Conservation (phyloP, 2,888 invertebrate genomes). For the Pteria penguin region DNA sequence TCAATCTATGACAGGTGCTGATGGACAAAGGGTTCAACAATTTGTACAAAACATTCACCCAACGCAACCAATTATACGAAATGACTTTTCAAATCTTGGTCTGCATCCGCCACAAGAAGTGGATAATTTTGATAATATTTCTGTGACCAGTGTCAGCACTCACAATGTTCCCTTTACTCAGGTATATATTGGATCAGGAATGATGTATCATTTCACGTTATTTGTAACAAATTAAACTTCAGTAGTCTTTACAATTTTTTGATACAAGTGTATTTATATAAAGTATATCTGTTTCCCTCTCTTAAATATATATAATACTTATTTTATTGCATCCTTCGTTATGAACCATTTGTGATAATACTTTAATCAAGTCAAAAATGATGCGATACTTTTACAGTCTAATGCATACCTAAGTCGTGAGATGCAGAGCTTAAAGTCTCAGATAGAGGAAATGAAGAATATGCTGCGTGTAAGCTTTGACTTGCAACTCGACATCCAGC, state of each 20-base stretch:
- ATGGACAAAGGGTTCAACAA: conserved; percentile 73
- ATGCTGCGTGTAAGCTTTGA: conserved; percentile 78
- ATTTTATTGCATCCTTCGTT: too few relatives aligned
- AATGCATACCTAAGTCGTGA: conserved; percentile 72
- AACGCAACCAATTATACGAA: conserved; percentile 60
- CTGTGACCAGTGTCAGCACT: conserved; percentile 77
- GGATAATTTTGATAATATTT: conserved; percentile 73
- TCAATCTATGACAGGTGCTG: conserved; percentile 51
- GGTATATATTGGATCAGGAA: too few relatives aligned
- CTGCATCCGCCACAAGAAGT: conserved; percentile 53
- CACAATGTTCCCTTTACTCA: conserved; percentile 75
- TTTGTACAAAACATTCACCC: conserved; percentile 70
- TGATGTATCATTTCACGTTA: not conserved
- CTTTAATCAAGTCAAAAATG: not conserved
- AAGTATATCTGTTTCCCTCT: not conserved
- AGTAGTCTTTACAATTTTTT: too few relatives aligned
- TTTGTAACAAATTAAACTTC: too few relatives aligned
- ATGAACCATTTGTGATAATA: not conserved
- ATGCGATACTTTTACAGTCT: conserved; percentile 69
- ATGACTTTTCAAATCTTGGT: conserved; percentile 78
- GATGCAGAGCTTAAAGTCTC: conserved; percentile 71
- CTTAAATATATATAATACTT: not conserved
- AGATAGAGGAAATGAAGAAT: conserved; percentile 76
- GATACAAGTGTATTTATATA: too few relatives aligned
- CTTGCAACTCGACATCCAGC: conserved; percentile 78